Conservation (phyloP, 2,797 vertebrate genomes). For the Gymnoscopelus microlampas region DNA sequence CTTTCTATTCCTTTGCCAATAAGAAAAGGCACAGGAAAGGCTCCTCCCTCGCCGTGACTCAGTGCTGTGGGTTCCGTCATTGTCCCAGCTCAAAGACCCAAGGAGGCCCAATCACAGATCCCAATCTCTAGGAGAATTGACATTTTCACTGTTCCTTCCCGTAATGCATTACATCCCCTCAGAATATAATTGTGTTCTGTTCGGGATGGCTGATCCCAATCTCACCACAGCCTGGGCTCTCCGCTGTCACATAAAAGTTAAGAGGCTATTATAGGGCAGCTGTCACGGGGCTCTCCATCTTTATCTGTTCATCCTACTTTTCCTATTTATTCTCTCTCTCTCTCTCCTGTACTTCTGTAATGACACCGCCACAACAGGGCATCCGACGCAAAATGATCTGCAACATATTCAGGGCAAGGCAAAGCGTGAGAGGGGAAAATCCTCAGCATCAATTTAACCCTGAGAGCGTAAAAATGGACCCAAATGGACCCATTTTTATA, state of each 20-base stretch:
- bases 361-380: constrained; percentile 10
- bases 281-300: constrained; percentile 12
- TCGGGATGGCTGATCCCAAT: constrained; percentile 38
- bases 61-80: neutral
- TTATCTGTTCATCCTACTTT: neutral
- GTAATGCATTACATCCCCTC: constrained; percentile 20
- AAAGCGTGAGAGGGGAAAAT: constrained; percentile 11
- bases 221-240: constrained; percentile 4
- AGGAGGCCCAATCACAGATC: constrained; percentile 9
- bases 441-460: neutral
- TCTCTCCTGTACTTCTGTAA: neutral
- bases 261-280: constrained; percentile 20
- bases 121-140: constrained; percentile 2
- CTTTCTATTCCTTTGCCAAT: constrained; percentile 2
- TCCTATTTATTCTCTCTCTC: neutral
- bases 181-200: constrained; percentile 37
- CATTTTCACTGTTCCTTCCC: constrained; percentile 19
- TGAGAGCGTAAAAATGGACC: too few species aligned
- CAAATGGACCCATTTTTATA: too few species aligned
- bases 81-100: neutral
- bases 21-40: neutral
- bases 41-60: neutral
- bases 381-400: constrained; percentile 27
- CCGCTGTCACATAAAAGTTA: constrained; percentile 20
- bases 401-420: constrained; percentile 10